A percentile compares a stretch with the other conserved stretches of the same genome.
phyloP scores from a whole-genome alignment of 2,888 invertebrate genomes.

The Amphimallon solstitiale region DNA sequence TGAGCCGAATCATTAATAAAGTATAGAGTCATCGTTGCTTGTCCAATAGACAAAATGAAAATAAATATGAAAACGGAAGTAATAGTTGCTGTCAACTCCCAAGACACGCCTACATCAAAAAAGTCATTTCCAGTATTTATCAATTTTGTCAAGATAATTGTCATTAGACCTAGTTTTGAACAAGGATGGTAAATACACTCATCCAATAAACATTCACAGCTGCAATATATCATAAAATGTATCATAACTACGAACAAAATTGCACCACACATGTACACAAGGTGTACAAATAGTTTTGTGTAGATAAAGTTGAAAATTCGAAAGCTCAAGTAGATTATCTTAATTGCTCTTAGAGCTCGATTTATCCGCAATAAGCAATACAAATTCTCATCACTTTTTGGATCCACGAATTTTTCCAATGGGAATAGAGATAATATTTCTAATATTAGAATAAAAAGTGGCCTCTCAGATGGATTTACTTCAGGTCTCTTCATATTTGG shows the following conservation, averaged over 20 bases:
- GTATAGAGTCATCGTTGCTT: slow-evolving; percentile 6
- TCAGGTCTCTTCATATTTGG: neutral
- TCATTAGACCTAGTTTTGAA: neutral
- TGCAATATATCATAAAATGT: slow-evolving; percentile 20
- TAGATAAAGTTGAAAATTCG: slow-evolving; percentile 6
- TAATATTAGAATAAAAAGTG: slow-evolving; percentile 20
- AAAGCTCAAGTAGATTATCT: slow-evolving; percentile 8
- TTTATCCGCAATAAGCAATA: slow-evolving; percentile 24
- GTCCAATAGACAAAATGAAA: slow-evolving; percentile 15
- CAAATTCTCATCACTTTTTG: neutral
- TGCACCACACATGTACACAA: slow-evolving; percentile 4
- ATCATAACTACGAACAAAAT: slow-evolving; percentile 13
- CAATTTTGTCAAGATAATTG: slow-evolving; percentile 10
- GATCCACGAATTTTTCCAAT: slow-evolving; percentile 18
- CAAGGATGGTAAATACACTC: slow-evolving; percentile 11
- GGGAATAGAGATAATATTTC: slow-evolving; percentile 35
- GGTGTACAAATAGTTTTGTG: slow-evolving; percentile 10
- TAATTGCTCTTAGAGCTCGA: slow-evolving; percentile 17
- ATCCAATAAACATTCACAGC: neutral
- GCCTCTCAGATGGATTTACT: slow-evolving; percentile 3
- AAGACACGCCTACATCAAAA: slow-evolving; percentile 15
- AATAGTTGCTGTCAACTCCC: slow-evolving; percentile 16
- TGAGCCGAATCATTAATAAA: slow-evolving; percentile 5
- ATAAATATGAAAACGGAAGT: slow-evolving; percentile 7
- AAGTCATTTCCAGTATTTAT: neutral